Evolutionary conservation across 2,113 vertebrate genomes (phyloP).

Genomic region (Ictidomys tridecemlineatus): DNA sequence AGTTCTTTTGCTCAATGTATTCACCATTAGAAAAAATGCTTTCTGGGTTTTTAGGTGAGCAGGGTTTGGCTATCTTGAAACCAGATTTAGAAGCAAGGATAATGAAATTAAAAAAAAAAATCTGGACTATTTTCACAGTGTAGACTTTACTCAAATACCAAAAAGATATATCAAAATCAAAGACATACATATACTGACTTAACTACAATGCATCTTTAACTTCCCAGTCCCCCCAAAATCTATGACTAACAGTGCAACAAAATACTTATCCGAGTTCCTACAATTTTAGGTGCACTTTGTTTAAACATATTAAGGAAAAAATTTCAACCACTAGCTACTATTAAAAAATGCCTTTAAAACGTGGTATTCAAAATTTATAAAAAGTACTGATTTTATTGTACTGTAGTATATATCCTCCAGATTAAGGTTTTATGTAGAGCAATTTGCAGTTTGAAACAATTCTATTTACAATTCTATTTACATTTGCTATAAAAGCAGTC

Average conservation of each 20-base stretch:
- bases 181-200: neutral
- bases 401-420: neutral
- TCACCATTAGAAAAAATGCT: neutral
- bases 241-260: neutral
- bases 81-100: neutral
- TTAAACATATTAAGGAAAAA: slow-evolving; percentile 41
- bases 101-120: neutral
- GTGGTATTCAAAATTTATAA: slow-evolving; percentile 50
- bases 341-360: slow-evolving; percentile 48
- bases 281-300: slow-evolving; percentile 19
- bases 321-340: slow-evolving; percentile 26
- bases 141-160: neutral
- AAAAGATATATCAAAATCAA: neutral
- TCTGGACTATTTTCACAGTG: neutral
- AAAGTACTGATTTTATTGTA: slow-evolving; percentile 33
- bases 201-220: neutral
- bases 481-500: slow-evolving; percentile 34
- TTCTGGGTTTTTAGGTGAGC: neutral
- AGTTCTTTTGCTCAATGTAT: neutral
- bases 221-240: neutral
- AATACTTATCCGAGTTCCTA: neutral
- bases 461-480: slow-evolving; percentile 45
- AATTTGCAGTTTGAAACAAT: slow-evolving; percentile 18
- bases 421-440: slow-evolving; percentile 17
- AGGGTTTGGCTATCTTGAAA: neutral